A percentile compares a stretch with the other conserved stretches of the same genome.
phyloP scores from a whole-genome alignment of 2,797 vertebrate species.

The Simalia tracyae region DNA sequence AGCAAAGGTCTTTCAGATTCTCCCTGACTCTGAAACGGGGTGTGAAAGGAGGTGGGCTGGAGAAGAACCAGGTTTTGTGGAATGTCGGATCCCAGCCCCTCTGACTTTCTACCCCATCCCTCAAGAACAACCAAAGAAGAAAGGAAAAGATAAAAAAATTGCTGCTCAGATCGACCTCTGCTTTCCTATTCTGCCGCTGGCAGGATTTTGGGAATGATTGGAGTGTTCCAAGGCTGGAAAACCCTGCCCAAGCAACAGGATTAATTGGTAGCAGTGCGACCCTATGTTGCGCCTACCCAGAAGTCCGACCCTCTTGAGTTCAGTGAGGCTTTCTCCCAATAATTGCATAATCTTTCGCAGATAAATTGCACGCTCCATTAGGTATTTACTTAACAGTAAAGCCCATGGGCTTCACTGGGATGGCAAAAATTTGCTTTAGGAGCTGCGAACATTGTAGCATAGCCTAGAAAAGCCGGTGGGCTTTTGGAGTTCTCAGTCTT shows the following conservation, averaged over 20 bases:
- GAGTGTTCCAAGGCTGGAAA: background rate
- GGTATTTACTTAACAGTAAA: background rate
- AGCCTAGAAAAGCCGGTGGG: background rate
- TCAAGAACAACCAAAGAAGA: background rate
- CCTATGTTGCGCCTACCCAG: background rate
- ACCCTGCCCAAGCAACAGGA: background rate
- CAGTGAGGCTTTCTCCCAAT: no score
- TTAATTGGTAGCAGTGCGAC: background rate
- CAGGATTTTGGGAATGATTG: background rate
- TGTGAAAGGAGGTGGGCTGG: no score
- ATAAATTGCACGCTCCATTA: background rate
- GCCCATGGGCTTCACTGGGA: background rate
- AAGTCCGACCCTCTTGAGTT: background rate
- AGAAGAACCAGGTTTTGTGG: no score
- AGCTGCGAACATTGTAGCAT: background rate
- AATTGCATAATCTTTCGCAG: background rate
- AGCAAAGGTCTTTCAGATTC: no score
- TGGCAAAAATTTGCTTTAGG: background rate
- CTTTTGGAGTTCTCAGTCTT: background rate
- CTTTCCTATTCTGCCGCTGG: background rate
- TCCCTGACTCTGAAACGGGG: no score
- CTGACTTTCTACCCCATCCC: background rate
- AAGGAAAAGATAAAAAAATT: background rate
- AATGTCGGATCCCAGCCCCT: no score
- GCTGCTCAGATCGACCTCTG: background rate